phyloP scores from a whole-genome alignment of 2,797 vertebrate genomes.

The Lophius americanus region DNA sequence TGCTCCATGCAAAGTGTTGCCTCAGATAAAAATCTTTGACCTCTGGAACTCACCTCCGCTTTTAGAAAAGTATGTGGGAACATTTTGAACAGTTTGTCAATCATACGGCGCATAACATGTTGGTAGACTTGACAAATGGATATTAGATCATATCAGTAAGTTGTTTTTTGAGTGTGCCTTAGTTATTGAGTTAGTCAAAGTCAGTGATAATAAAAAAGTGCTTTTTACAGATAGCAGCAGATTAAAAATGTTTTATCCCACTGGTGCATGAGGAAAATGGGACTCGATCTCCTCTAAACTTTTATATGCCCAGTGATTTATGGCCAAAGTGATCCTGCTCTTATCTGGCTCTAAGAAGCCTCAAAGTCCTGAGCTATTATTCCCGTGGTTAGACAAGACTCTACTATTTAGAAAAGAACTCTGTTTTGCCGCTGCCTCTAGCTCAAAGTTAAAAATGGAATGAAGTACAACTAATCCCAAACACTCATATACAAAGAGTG shows the following conservation, averaged over 20 bases:
- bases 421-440: slow-evolving; percentile 27
- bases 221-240: background rate
- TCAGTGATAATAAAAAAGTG: background rate
- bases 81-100: slow-evolving; percentile 10
- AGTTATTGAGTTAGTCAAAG: no score
- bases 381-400: slow-evolving; percentile 44
- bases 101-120: background rate
- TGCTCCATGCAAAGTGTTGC: background rate
- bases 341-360: slow-evolving; percentile 57
- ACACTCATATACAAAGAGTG: slow-evolving; percentile 3
- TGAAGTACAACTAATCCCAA: slow-evolving; percentile 22
- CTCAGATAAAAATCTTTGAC: slow-evolving; percentile 12
- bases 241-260: background rate
- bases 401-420: slow-evolving; percentile 44
- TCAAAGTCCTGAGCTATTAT: slow-evolving; percentile 26
- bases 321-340: slow-evolving; percentile 32
- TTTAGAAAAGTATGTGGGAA: slow-evolving; percentile 1
- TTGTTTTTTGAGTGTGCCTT: background rate
- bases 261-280: slow-evolving; percentile 30
- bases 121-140: slow-evolving; percentile 2
- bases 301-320: slow-evolving; percentile 53
- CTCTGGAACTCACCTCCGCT: slow-evolving; percentile 1
- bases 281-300: slow-evolving; percentile 42
- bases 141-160: slow-evolving; percentile 9
- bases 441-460: slow-evolving; percentile 28